Evolutionary conservation across 1,140 invertebrate species (phyloP).

Genomic region (Thalassaphorura encarpata): DNA sequence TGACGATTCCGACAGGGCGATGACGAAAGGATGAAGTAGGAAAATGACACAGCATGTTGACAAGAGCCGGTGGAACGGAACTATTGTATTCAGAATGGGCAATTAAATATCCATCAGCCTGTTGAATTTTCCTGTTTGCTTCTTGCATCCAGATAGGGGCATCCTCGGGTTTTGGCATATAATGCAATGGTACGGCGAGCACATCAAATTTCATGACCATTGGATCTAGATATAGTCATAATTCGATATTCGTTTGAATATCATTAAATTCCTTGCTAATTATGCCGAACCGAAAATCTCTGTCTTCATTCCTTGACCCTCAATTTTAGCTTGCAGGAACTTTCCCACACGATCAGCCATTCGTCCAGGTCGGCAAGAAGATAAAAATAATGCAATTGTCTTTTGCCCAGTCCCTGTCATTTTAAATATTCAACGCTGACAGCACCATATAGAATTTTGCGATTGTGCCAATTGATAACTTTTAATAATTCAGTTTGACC

Average conservation of each 20-base stretch:
- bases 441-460: no score
- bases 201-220: slow-evolving; percentile 37
- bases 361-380: slow-evolving; percentile 18
- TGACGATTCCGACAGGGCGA: slow-evolving; percentile 42
- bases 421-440: no score
- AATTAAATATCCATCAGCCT: slow-evolving; percentile 41
- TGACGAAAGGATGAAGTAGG: slow-evolving; percentile 37
- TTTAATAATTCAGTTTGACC: no score
- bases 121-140: slow-evolving; percentile 36
- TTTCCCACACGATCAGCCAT: slow-evolving; percentile 20
- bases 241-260: no score
- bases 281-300: slow-evolving; percentile 19
- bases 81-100: slow-evolving; percentile 44
- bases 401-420: no score
- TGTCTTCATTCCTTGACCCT: slow-evolving; percentile 17
- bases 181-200: slow-evolving; percentile 37
- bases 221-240: no score
- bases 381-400: slow-evolving; percentile 18
- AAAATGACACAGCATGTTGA: slow-evolving; percentile 44
- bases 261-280: not conserved
- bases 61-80: slow-evolving; percentile 40
- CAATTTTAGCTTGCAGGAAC: slow-evolving; percentile 9
- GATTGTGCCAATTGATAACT: no score
- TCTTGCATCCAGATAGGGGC: slow-evolving; percentile 38
- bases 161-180: slow-evolving; percentile 33